These are phyloP conservation scores for Dusona sp. DNA, from an alignment of 2,888 invertebrate genomes.

Conservation along the genomic window DNA sequence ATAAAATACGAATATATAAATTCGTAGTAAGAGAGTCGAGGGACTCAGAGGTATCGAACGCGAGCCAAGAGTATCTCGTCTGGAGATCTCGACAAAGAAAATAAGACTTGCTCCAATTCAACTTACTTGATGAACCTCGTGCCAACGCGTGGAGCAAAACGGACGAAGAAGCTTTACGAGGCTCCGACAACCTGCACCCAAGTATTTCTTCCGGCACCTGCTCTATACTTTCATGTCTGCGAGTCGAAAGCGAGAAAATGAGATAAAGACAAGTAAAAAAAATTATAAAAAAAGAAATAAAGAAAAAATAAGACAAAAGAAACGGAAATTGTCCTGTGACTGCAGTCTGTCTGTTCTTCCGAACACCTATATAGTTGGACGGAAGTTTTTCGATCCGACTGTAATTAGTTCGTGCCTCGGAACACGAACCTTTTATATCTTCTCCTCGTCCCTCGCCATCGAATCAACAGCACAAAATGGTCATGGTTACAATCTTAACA, in stretches of 20 bases:
- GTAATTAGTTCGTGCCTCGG: slow-evolving; percentile 69
- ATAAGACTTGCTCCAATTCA: slow-evolving; percentile 79
- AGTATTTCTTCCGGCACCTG: slow-evolving; percentile 62
- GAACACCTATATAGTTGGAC: slow-evolving; percentile 15
- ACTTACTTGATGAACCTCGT: slow-evolving; percentile 79
- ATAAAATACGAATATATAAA: not conserved
- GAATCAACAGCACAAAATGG: slow-evolving; percentile 58
- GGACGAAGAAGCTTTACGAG: slow-evolving; percentile 43
- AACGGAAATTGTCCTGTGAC: slow-evolving; percentile 61
- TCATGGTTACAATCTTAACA: slow-evolving; percentile 58
- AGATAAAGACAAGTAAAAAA: slow-evolving; percentile 40
- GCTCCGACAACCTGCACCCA: slow-evolving; percentile 53
- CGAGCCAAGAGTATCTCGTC: slow-evolving; percentile 71
- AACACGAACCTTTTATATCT: slow-evolving; percentile 63
- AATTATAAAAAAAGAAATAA: slow-evolving; percentile 41
- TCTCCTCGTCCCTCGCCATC: slow-evolving; percentile 1
- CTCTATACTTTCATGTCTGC: slow-evolving; percentile 59
- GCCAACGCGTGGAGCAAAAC: slow-evolving; percentile 61
- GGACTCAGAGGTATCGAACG: slow-evolving; percentile 71
- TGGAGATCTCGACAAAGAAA: slow-evolving; percentile 76
- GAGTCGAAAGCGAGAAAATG: slow-evolving; percentile 59
- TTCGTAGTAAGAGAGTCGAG: slow-evolving; percentile 33
- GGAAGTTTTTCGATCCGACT: slow-evolving; percentile 69
- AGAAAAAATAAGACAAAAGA: slow-evolving; percentile 29
- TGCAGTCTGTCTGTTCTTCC: slow-evolving; percentile 53